A percentile compares a stretch with the other conserved stretches of the same genome.
phyloP scores from a whole-genome alignment of 1,140 invertebrate genomes.

The Diorhabda elongata region DNA sequence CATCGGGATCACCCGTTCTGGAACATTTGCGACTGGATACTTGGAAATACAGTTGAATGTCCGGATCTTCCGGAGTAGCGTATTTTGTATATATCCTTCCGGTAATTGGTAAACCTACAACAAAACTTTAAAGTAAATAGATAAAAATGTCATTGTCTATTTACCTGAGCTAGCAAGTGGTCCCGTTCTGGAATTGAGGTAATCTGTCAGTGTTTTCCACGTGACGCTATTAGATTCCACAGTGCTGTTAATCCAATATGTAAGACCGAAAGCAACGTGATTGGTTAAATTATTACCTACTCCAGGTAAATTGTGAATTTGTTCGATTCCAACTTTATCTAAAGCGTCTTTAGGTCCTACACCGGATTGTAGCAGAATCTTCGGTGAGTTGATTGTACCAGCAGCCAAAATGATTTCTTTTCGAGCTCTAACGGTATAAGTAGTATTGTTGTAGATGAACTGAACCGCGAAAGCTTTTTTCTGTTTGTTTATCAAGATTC shows the following conservation, averaged over 20 bases:
- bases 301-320: conserved; percentile 60
- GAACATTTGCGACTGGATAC: conserved; percentile 59
- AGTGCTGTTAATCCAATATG: conserved; percentile 49
- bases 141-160: not conserved
- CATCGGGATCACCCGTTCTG: conserved; percentile 49
- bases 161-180: conserved; percentile 53
- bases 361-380: conserved; percentile 74
- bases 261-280: conserved; percentile 57
- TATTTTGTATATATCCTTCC: conserved; percentile 55
- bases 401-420: conserved; percentile 62
- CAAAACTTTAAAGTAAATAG: not conserved
- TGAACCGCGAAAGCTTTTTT: conserved; percentile 66
- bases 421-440: conserved; percentile 53
- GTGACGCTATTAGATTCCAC: conserved; percentile 54
- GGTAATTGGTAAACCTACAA: conserved; percentile 20
- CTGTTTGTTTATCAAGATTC: conserved; percentile 58
- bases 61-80: conserved; percentile 50
- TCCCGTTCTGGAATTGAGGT: conserved; percentile 54
- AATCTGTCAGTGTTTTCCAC: conserved; percentile 55
- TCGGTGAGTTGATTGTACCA: conserved; percentile 69
- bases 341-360: conserved; percentile 55
- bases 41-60: conserved; percentile 62
- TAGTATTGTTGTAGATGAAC: conserved; percentile 55
- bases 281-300: conserved; percentile 66
- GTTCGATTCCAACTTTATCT: conserved; percentile 47